Evolutionary conservation across 1,140 invertebrate species (phyloP).

Genomic region (Drosophila rhopaloa): DNA sequence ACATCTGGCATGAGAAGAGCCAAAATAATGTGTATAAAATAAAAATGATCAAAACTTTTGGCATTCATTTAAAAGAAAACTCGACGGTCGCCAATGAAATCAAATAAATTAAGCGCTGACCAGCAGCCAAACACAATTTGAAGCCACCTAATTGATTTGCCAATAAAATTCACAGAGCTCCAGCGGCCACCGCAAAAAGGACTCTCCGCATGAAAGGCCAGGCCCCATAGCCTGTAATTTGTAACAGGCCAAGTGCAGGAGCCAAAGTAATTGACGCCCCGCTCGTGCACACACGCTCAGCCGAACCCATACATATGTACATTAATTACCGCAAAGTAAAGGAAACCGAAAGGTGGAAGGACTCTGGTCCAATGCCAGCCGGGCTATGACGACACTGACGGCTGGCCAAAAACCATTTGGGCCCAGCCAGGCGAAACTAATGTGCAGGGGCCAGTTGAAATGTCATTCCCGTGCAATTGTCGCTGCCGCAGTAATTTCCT

Average conservation of each 20-base stretch:
- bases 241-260: conserved; percentile 68
- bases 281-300: conserved; percentile 13
- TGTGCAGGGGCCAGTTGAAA: conserved; percentile 49
- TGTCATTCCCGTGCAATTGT: conserved; percentile 44
- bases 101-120: conserved; percentile 47
- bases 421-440: conserved; percentile 69
- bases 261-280: conserved; percentile 69
- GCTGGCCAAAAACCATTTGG: conserved; percentile 63
- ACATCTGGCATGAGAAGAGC: conserved; percentile 21
- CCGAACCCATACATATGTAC: conserved; percentile 37
- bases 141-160: conserved; percentile 70
- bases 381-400: conserved; percentile 41
- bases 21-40: conserved; percentile 15
- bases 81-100: conserved; percentile 41
- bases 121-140: conserved; percentile 51
- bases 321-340: conserved; percentile 71
- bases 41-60: conserved; percentile 14
- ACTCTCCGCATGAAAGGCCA: conserved; percentile 32
- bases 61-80: conserved; percentile 9
- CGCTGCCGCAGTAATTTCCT: conserved; percentile 8
- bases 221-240: conserved; percentile 63
- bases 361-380: conserved; percentile 20
- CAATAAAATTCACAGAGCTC: conserved; percentile 60
- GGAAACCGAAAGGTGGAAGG: conserved; percentile 29
- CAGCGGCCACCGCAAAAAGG: conserved; percentile 14